phyloP scores from a whole-genome alignment of 1,140 invertebrate genomes.

The Hetaerina americana region DNA sequence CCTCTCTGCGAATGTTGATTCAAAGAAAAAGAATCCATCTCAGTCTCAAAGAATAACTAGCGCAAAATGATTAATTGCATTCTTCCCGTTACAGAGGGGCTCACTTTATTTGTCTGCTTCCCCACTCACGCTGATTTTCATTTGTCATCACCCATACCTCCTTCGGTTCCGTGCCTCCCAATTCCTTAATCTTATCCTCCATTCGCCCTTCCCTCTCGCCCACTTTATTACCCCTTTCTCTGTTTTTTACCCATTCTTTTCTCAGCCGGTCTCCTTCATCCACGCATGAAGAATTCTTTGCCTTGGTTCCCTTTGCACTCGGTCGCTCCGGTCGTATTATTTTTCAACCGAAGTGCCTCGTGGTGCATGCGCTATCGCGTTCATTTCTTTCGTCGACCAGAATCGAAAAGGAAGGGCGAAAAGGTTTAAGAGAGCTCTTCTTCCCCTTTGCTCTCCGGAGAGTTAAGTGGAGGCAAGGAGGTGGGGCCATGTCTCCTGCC shows the following conservation, averaged over 20 bases:
- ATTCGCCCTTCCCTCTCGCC: too few species aligned
- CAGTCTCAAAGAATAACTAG: background rate
- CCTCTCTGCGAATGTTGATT: too few species aligned
- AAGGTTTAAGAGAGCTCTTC: background rate
- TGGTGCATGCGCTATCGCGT: background rate
- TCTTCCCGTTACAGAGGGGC: background rate
- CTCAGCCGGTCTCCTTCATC: too few species aligned
- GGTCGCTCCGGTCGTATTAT: background rate
- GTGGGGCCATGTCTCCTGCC: too few species aligned
- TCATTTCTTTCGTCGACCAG: background rate
- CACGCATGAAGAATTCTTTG: too few species aligned
- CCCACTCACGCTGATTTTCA: background rate
- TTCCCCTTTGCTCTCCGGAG: background rate
- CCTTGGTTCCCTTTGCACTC: too few species aligned
- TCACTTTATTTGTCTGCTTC: background rate
- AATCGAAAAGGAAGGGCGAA: background rate
- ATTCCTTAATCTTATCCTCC: too few species aligned
- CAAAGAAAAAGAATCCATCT: background rate
- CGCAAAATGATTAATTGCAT: background rate
- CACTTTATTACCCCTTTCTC: too few species aligned
- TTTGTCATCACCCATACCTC: background rate
- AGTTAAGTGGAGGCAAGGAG: too few species aligned
- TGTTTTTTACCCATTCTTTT: too few species aligned
- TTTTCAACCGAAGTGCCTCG: background rate
- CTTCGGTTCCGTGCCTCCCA: too few species aligned